phyloP scores from a whole-genome alignment of 1,140 invertebrate species.

The Drosophila azteca region DNA sequence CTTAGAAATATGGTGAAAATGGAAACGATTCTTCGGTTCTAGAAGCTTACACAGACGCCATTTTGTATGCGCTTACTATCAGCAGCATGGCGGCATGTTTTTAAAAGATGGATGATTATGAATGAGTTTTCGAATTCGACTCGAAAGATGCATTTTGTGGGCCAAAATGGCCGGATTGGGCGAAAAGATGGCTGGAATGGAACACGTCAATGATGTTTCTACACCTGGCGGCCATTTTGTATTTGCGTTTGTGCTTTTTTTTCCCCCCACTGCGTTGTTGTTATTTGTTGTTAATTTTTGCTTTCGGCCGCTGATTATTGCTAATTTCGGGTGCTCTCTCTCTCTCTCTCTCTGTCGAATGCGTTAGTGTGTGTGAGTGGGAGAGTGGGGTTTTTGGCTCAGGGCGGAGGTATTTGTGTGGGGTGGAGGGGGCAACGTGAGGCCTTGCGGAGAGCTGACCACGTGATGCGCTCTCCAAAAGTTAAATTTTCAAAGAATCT shows the following conservation, averaged over 20 bases:
- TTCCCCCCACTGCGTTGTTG: constrained; percentile 10
- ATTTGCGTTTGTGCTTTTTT: constrained; percentile 15
- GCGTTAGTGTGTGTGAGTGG: constrained; percentile 6
- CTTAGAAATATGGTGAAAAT: background rate
- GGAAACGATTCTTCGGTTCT: constrained; percentile 15
- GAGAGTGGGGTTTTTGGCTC: constrained; percentile 16
- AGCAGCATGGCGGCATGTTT: background rate
- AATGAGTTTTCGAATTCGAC: background rate
- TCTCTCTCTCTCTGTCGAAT: constrained; percentile 26
- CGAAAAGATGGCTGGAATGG: constrained; percentile 35
- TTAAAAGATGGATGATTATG: no score
- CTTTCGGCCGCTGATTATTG: constrained; percentile 47
- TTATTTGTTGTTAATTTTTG: constrained; percentile 38
- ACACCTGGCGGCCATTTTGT: constrained; percentile 72
- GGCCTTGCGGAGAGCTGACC: constrained; percentile 15
- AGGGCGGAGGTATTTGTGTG: no score
- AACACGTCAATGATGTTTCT: constrained; percentile 59
- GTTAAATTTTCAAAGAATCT: constrained; percentile 1
- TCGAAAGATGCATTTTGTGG: constrained; percentile 24
- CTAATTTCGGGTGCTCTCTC: constrained; percentile 58
- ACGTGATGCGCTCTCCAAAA: constrained; percentile 43
- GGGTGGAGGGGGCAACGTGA: constrained; percentile 2
- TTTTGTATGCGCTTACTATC: constrained; percentile 25
- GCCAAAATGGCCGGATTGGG: background rate
- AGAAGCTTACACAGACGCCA: constrained; percentile 22